Evolutionary conservation across 2,888 invertebrate genomes (phyloP).

Genomic region (Molorchus minor): DNA sequence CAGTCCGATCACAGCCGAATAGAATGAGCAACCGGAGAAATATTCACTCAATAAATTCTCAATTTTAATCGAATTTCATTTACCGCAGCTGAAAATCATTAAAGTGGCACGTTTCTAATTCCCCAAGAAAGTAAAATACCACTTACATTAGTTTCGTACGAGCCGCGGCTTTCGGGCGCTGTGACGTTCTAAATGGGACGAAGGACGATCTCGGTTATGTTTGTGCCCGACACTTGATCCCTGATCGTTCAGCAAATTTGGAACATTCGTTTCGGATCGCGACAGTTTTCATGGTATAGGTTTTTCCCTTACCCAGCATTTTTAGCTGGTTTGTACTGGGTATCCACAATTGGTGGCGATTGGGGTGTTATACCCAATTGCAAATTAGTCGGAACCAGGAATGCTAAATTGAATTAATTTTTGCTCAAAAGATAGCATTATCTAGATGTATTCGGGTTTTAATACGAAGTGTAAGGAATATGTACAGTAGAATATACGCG

Average conservation of each 20-base stretch:
- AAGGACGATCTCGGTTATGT: slow-evolving; percentile 22
- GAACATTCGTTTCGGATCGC: slow-evolving; percentile 53
- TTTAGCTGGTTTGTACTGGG: slow-evolving; percentile 33
- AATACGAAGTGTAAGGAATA: too few relatives aligned
- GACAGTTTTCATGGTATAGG: slow-evolving; percentile 36
- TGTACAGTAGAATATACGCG: too few relatives aligned
- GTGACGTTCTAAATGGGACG: slow-evolving; percentile 20
- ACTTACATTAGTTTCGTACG: slow-evolving; percentile 37
- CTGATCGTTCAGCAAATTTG: slow-evolving; percentile 49
- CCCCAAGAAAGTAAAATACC: slow-evolving; percentile 31
- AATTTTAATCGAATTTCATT: slow-evolving; percentile 24
- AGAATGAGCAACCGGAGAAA: slow-evolving; percentile 13
- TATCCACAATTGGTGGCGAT: too few relatives aligned
- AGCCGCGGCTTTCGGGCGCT: slow-evolving; percentile 24
- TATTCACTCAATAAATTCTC: slow-evolving; percentile 20
- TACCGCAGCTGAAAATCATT: slow-evolving; percentile 28
- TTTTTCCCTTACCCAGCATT: slow-evolving; percentile 33
- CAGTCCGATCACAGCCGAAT: slow-evolving; percentile 12
- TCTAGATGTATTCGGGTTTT: too few relatives aligned
- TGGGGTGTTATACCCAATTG: slow-evolving; percentile 1
- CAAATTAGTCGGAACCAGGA: too few relatives aligned
- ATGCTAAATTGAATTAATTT: too few relatives aligned
- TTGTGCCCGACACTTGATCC: slow-evolving; percentile 26
- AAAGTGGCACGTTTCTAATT: slow-evolving; percentile 40
- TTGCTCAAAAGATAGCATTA: too few relatives aligned